phyloP scores from a whole-genome alignment of 2,888 invertebrate genomes.

The Alloplasta piceator region DNA sequence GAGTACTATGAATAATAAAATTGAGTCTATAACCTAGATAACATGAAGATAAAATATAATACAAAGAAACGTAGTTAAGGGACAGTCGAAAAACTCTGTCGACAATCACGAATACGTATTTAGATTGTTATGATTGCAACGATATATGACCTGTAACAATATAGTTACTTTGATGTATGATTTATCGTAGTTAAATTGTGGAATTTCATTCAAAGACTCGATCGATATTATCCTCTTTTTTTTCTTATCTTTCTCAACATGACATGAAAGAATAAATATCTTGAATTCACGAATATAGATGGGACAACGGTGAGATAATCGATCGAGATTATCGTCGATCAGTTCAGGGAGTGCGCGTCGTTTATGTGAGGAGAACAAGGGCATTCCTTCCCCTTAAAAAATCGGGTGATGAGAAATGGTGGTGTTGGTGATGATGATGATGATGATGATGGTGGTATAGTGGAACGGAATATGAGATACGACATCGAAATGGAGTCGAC shows the following conservation, averaged over 20 bases:
- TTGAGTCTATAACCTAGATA: not conserved
- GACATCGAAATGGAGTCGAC: conserved; percentile 57
- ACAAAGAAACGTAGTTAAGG: conserved; percentile 13
- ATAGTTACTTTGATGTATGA: conserved; percentile 44
- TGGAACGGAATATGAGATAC: conserved; percentile 42
- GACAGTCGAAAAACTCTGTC: conserved; percentile 20
- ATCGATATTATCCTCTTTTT: not conserved
- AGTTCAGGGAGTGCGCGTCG: conserved; percentile 42
- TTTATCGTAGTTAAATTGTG: conserved; percentile 33
- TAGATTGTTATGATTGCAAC: conserved; percentile 42
- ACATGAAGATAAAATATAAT: not conserved
- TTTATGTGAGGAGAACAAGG: conserved; percentile 43
- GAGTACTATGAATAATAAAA: not conserved
- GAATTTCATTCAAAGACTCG: not conserved
- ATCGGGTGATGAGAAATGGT: conserved; percentile 34
- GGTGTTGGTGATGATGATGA: conserved; percentile 28
- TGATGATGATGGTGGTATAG: conserved; percentile 20
- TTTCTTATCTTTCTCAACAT: not conserved
- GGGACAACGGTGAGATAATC: conserved; percentile 34
- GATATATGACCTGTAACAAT: conserved; percentile 13
- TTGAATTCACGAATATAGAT: conserved; percentile 58
- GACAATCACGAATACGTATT: conserved; percentile 42
- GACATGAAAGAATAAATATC: conserved; percentile 22
- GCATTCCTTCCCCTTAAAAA: conserved; percentile 31
- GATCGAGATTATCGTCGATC: conserved; percentile 42